Evolutionary conservation across 2,797 vertebrate species (phyloP), one percentile per base, ranked within the genome.

Genomic region (Centroberyx gerrardi): DNA sequence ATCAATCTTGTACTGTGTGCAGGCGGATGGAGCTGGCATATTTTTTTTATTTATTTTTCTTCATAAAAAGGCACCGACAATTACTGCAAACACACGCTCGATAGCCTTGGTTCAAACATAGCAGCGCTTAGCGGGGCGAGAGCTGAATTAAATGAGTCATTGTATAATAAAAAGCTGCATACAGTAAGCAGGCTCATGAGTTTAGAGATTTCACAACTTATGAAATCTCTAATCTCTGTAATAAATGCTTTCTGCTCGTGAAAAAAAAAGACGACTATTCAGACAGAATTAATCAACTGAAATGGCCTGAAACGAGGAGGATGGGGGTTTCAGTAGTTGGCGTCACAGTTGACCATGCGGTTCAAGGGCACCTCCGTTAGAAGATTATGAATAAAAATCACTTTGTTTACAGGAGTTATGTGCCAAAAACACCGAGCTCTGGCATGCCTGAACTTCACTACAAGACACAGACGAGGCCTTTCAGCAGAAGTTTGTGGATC

Each of bases 91-190:
- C 10, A n/a, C 28, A 64, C 10, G 38, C 68, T 65, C 52, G 44
- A 17, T 27, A 73, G 64, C 65, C 81, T 84, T 81, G 81, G 71
- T 46, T 80, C 49, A 74, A 78, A 79, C 58, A 68, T 27, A 74
- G 54, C 64, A 40, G 54, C 0, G 42, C 65, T 71, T 2, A 63
- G 68, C 33, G 22, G 66, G 65, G 79, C 67, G 40, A 81, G 31
- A 63, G 38, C 33, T 29, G 62, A 79, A 80, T 69, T 44, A 72
- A 74, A 82, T 72, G 77, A 83, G 75, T 81, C 68, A 68, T 48
- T 1, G 38, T 15, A 62, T 59, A 48, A 69, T 71, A 22, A 74
- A 81, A 77, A 72, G 52, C n/a, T 58, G 77, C 62, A 31, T n/a
- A 62, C n/a, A 68, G 56, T 27, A 52, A 60, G 28, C 9, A 42